phyloP scores from a whole-genome alignment of 2,113 vertebrate genomes.

The Eira barbara region DNA sequence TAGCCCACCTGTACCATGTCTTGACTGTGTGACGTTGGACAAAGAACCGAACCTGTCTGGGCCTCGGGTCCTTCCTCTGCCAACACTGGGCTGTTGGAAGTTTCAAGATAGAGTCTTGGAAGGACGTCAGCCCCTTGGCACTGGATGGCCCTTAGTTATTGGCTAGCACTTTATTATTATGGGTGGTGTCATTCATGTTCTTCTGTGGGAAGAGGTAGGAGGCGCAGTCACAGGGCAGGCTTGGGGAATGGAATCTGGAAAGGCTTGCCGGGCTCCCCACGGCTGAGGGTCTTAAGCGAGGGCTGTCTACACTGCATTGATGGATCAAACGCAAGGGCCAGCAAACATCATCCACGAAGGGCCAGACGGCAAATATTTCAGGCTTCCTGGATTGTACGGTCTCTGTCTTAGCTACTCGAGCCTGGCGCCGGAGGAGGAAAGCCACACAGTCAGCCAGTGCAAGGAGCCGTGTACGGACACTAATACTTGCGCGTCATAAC shows the following conservation, averaged over 20 bases:
- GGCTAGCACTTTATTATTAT: not conserved
- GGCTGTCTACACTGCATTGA: not conserved
- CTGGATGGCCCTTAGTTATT: not conserved
- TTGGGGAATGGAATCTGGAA: not conserved
- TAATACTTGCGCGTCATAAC: too few species aligned
- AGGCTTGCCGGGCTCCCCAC: not conserved
- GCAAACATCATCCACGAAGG: not conserved
- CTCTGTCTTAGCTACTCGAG: rapidly evolving
- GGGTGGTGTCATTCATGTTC: not conserved
- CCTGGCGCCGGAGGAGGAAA: not conserved
- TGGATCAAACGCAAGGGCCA: rapidly evolving
- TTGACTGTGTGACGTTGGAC: not conserved
- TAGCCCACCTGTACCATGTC: not conserved
- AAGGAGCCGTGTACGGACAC: too few species aligned
- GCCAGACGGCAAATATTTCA: not conserved
- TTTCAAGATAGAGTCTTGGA: not conserved
- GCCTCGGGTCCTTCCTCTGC: not conserved
- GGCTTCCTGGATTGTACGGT: not conserved
- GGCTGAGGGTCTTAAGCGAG: not conserved
- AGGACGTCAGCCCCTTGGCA: not conserved
- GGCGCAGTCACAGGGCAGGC: not conserved
- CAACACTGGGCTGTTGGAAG: not conserved
- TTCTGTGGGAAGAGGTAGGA: not conserved
- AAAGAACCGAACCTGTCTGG: not conserved
- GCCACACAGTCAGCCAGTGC: not conserved